A percentile compares a stretch with the other conserved stretches of the same genome.
Evolutionary conservation across 2,888 invertebrate genomes (phyloP).

Genomic region (Ochropleura leucogaster): DNA sequence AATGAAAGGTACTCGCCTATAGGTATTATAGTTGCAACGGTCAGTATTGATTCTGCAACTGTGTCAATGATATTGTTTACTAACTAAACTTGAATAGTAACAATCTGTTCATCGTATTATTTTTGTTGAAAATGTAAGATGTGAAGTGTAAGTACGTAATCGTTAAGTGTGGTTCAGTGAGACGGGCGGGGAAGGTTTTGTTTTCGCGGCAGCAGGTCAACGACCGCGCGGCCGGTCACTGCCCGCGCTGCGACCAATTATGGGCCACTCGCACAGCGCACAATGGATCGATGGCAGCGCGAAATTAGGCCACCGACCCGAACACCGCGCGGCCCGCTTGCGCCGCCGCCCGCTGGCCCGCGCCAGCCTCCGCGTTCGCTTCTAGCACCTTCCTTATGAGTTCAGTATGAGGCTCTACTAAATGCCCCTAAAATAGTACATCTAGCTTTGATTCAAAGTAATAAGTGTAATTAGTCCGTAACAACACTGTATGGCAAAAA

Average conservation of each 20-base stretch:
- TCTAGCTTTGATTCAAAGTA: background rate
- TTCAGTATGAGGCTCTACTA: slow-evolving; percentile 20
- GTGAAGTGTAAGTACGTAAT: slow-evolving; percentile 55
- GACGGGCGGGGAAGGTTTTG: slow-evolving; percentile 83
- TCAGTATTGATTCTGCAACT: slow-evolving; percentile 25
- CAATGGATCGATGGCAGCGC: slow-evolving; percentile 90
- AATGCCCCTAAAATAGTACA: slow-evolving; percentile 9
- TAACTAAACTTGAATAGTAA: slow-evolving; percentile 29
- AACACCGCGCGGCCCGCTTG: slow-evolving; percentile 72
- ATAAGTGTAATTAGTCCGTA: slow-evolving; percentile 4
- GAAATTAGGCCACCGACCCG: slow-evolving; percentile 88
- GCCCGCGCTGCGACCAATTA: slow-evolving; percentile 90
- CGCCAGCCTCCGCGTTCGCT: slow-evolving; percentile 69
- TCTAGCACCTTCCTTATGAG: slow-evolving; percentile 16
- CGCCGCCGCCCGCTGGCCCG: slow-evolving; percentile 68
- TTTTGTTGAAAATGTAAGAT: background rate
- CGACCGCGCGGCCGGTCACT: slow-evolving; percentile 89
- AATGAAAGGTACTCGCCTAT: slow-evolving; percentile 11
- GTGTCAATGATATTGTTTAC: slow-evolving; percentile 31
- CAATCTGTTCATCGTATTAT: slow-evolving; percentile 20
- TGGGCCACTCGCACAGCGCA: slow-evolving; percentile 90
- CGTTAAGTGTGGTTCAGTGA: slow-evolving; percentile 69
- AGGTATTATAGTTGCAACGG: slow-evolving; percentile 27
- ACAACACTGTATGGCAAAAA: background rate
- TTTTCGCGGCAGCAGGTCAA: slow-evolving; percentile 87